phyloP scores from a whole-genome alignment of 2,113 vertebrate species.

The Naja naja region DNA sequence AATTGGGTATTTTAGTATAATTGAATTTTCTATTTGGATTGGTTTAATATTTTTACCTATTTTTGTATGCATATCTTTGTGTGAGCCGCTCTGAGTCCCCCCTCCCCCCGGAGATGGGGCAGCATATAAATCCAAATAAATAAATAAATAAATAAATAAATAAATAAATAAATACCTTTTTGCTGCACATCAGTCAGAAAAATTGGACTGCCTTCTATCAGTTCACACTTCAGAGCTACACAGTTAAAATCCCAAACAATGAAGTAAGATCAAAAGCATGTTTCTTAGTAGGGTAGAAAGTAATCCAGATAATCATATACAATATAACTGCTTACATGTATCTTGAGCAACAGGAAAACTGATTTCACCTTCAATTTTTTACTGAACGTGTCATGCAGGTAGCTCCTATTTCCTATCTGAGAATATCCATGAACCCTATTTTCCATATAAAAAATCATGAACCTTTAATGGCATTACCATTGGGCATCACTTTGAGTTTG shows the following conservation, averaged over 20 bases:
- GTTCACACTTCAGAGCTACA: background rate
- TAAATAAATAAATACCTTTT: background rate
- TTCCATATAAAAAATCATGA: constrained; percentile 74
- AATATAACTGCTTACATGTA: background rate
- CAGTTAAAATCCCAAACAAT: background rate
- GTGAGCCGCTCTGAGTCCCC: too few species aligned
- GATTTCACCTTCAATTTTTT: constrained; percentile 1
- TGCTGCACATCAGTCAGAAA: background rate
- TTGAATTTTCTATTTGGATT: too few species aligned
- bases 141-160: too few species aligned
- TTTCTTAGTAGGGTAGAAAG: background rate
- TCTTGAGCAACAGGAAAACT: background rate
- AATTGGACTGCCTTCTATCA: background rate
- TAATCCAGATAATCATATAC: background rate
- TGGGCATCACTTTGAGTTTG: constrained; percentile 84
- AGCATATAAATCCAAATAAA: too few species aligned
- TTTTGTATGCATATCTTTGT: too few species aligned
- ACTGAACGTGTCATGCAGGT: constrained; percentile 71
- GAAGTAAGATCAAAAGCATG: background rate
- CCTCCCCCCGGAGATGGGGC: too few species aligned
- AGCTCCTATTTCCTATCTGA: constrained; percentile 87
- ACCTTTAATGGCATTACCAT: constrained; percentile 75
- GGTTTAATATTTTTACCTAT: too few species aligned
- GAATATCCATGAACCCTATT: constrained; percentile 80
- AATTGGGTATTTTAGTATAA: too few species aligned